A percentile compares a stretch with the other conserved stretches of the same genome.
These are phyloP conservation scores for Malaclemys terrapin DNA, from an alignment of 2,113 vertebrate species.

Conservation along the genomic window DNA sequence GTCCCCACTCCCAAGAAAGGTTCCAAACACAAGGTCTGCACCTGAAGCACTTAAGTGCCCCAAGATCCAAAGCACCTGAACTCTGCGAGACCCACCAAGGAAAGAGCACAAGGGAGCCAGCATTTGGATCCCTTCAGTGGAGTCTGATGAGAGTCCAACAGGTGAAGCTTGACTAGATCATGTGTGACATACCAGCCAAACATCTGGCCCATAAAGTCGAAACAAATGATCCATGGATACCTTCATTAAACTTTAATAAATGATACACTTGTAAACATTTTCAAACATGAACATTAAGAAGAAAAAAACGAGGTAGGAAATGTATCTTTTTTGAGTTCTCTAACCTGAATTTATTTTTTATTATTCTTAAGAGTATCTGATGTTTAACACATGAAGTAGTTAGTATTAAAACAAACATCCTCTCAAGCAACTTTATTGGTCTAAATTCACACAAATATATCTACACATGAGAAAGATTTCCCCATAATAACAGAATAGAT, in stretches of 20 bases:
- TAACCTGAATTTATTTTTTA: not conserved
- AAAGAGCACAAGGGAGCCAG: not conserved
- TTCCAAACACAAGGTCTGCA: not conserved
- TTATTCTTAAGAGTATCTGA: not conserved
- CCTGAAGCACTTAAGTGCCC: not conserved
- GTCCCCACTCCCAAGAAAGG: not conserved
- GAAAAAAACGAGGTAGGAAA: not conserved
- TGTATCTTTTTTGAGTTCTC: constrained; percentile 16
- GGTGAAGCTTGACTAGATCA: not conserved
- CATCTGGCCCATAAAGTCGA: not conserved
- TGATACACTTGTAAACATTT: not conserved
- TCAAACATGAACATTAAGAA: not conserved
- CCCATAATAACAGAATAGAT: not conserved
- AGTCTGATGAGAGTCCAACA: not conserved
- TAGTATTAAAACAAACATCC: constrained; percentile 27
- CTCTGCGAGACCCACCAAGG: not conserved
- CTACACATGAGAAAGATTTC: not conserved
- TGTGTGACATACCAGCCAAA: not conserved
- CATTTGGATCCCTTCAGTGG: not conserved
- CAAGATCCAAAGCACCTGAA: not conserved
- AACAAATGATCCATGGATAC: not conserved
- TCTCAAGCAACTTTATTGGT: constrained; percentile 34
- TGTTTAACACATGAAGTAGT: not conserved
- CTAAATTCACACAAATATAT: not conserved
- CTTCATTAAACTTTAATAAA: not conserved